These are phyloP conservation scores for Platysternon megacephalum DNA, from an alignment of 2,113 vertebrate species.

Conservation along the genomic window DNA sequence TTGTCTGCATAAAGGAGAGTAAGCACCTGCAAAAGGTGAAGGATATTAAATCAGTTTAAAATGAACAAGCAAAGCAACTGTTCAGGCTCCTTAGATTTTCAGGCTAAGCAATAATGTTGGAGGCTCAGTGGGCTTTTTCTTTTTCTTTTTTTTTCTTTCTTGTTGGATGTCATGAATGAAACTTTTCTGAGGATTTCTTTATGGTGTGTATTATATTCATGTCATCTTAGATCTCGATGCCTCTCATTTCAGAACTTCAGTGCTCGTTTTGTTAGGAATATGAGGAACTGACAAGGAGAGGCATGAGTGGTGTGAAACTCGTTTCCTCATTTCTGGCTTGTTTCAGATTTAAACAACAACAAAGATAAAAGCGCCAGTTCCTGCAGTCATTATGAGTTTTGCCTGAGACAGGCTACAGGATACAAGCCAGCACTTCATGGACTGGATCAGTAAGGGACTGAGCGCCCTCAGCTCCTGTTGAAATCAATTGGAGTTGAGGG, in stretches of 20 bases:
- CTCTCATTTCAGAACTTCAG: background rate
- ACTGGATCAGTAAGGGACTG: rapidly evolving
- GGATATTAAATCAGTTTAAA: background rate
- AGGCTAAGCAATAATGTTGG: background rate
- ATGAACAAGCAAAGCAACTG: background rate
- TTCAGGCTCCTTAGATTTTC: background rate
- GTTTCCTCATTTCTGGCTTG: background rate
- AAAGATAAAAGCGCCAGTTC: background rate
- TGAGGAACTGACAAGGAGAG: background rate
- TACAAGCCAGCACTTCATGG: background rate
- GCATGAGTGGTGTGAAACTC: background rate
- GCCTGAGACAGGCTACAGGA: background rate
- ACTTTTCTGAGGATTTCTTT: constrained; percentile 5
- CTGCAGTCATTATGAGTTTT: background rate
- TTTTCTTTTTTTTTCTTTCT: background rate
- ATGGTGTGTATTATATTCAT: background rate
- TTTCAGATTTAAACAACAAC: background rate
- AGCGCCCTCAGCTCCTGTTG: background rate
- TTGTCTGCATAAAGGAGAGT: background rate
- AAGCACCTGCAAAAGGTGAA: background rate
- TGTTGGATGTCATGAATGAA: background rate
- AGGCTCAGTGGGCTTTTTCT: background rate
- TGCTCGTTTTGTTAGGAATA: background rate
- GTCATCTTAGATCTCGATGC: background rate
- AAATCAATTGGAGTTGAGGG: background rate